Base-by-base conservation (phyloP, 2,888 invertebrate species). In the Ischnura elegans region DNA sequence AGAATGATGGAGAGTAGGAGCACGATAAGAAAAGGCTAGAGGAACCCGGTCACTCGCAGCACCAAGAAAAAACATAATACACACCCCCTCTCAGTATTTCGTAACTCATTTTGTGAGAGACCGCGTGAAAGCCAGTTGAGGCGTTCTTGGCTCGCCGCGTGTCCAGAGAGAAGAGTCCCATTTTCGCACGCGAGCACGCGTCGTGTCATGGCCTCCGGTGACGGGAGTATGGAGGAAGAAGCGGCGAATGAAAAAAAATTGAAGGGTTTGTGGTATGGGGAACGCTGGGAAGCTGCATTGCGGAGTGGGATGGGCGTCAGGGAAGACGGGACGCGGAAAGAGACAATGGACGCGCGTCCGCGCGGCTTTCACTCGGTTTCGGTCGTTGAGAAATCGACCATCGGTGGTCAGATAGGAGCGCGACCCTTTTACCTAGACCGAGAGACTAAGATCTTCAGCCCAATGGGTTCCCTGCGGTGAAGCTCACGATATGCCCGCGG, bases 161-260 rank as follows among this genome's bases (percentile, higher is more conserved):
- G 36, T 76, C 76, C 76, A 36, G 66, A 13, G 61, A 61, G n/a
- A n/a, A 25, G 61, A 76, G 76, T 36, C 76, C 29, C 29, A 76
- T 76, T 29, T 76, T 76, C 76, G 36, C 76, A 76, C 10, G 76
- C 36, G 76, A 76, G n/a, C 76, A 76, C 76, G 76, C 76, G 76
- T 3, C 29, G 36, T 13, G 29, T 3, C 29, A 13, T 36, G n/a
- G n/a, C n/a, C n/a, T n/a, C n/a, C 29, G 6, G 76, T 29, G 13
- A 25, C n/a, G n/a, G 36, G 25, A 36, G 36, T 10, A 76, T 6
- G 76, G 0, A 76, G 76, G 76, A 0, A 76, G 76, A 36, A 36
- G 76, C 76, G 76, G 36, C 0, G 36, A 25, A 19, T 51, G 76
- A 76, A 36, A 61, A 16, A 47, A 61, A 25, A 25, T 25, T 61